Evolutionary conservation across 1,140 invertebrate species (phyloP), one percentile per base, ranked within the genome.

Genomic region (Heliothis subflexa): DNA sequence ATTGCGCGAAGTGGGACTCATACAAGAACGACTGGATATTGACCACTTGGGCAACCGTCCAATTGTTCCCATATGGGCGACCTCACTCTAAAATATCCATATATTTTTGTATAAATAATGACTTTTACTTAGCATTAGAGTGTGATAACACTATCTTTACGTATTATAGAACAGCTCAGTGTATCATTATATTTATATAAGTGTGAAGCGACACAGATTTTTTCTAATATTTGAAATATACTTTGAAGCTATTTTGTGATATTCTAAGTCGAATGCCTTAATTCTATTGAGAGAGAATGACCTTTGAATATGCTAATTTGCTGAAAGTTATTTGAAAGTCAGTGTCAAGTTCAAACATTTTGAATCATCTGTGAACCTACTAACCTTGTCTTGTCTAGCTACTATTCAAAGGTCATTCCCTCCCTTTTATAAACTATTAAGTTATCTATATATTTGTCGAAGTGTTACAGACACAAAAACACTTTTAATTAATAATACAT

Each of bases 121-220:
- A 86, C 80, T 85, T 88, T 86, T 82, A 81, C 89, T 92, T 93
- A 93, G 75, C 66, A 86, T 91, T 91, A 93, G 86, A 84, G 83
- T 88, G 90, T 91, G 89, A 88, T 92, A 87, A 87, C 89, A 91
- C 91, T 94, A 93, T 91, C 76, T 88, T 91, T 93, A 94, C 90
- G 91, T 94, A 94, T 93, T 86, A 87, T 84, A 89, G 86, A 92
- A 94, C 89, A 92, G 90, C 91, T 91, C 90, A 87, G 87, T 93
- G 89, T 86, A 82, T 82, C 77, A 80, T 85, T 85, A 54, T 59
- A 78, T 87, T 84, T 86, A 89, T 81, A 86, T 82, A 86, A 83
- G 83, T 88, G 88, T 88, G 84, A 93, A 94, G 93, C 93, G 82
- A 94, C 93, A 94, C 89, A 88, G 88, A 93, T 85, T 83, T 40